Evolutionary conservation across 1,140 invertebrate species (phyloP), one percentile per base, ranked within the genome.

Genomic region (Drosophila saltans): DNA sequence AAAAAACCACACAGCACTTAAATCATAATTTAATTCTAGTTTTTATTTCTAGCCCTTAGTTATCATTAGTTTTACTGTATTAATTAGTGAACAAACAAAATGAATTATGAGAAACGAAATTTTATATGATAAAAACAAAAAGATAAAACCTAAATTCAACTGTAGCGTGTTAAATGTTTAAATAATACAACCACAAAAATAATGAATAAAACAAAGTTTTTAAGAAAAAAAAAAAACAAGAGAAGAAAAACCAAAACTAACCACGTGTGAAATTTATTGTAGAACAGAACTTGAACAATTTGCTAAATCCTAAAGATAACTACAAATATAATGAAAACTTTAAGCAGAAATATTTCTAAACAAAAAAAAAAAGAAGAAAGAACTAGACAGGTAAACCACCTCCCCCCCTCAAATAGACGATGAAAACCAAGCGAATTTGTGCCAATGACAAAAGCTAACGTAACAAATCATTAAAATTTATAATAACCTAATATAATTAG

Each of bases 91-190:
- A 72, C 63, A 60, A 66, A 58, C 2, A 76, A 58, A 3, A 30
- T 24, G 0, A 57, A 57, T n/a, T 36, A 58, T 36, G 36, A 59
- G 69, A 78, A 81, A 88, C 76, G 65, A 78, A 79, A 86, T 81
- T 88, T 79, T 86, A 82, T 88, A 86, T 79, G 62, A 79, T 74
- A 82, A 66, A 86, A 77, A 66, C 57, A 60, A 58, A 56, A 77
- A 48, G 65, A 68, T 26, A 41, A 67, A 63, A 78, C 43, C 57
- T 11, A 59, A 75, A 75, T 55, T 82, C 76, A 66, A 80, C 70
- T 83, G 86, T 88, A 88, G 80, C 30, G 76, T 88, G 82, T 86
- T 86, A 86, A 52, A 85, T 86, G 82, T 85, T 86, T 67, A 83
- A 69, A 69, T 52, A 66, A 69, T 68, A 58, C 26, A 64, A 73